A percentile compares a stretch with the other conserved stretches of the same genome.
Conservation (phyloP, 2,797 vertebrate genomes). For the Zenarchopterus dispar region DNA sequence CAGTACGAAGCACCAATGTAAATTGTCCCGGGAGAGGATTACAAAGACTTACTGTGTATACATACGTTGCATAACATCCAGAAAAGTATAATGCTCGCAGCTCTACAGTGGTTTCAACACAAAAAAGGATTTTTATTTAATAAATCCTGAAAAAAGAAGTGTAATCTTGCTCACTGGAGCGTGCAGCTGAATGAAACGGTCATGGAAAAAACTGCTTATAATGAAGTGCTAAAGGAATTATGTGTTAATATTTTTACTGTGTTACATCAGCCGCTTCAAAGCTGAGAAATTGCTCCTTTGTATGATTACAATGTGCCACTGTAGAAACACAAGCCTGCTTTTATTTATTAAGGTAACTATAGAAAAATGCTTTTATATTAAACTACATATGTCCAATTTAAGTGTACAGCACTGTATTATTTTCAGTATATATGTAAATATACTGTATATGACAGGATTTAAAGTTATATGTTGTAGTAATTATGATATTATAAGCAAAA, state of each 20-base stretch:
- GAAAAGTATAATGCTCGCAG: constrained; percentile 37
- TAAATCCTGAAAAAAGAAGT: constrained; percentile 15
- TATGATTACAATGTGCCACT: constrained; percentile 77
- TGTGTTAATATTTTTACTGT: constrained; percentile 55
- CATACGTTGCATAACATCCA: constrained; percentile 46
- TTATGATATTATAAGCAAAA: constrained; percentile 18
- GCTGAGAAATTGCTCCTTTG: constrained; percentile 67
- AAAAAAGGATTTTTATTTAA: constrained; percentile 22
- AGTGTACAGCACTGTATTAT: constrained; percentile 39
- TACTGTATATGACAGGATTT: constrained; percentile 12
- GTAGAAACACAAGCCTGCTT: constrained; percentile 63
- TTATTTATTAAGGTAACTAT: constrained; percentile 40
- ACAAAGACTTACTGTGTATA: constrained; percentile 47
- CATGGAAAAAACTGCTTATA: constrained; percentile 32
- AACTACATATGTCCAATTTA: constrained; percentile 43
- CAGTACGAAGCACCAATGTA: constrained; percentile 38
- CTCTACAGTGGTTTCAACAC: constrained; percentile 23
- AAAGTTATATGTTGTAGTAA: constrained; percentile 14
- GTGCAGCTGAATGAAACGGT: constrained; percentile 34
- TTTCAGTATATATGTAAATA: constrained; percentile 8
- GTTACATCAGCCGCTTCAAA: constrained; percentile 47
- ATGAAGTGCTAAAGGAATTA: constrained; percentile 63
- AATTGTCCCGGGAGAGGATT: constrained; percentile 43
- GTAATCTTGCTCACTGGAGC: constrained; percentile 23
- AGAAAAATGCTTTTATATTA: constrained; percentile 67